Conservation (phyloP, 2,797 vertebrate genomes). For the Danio albolineatus region DNA sequence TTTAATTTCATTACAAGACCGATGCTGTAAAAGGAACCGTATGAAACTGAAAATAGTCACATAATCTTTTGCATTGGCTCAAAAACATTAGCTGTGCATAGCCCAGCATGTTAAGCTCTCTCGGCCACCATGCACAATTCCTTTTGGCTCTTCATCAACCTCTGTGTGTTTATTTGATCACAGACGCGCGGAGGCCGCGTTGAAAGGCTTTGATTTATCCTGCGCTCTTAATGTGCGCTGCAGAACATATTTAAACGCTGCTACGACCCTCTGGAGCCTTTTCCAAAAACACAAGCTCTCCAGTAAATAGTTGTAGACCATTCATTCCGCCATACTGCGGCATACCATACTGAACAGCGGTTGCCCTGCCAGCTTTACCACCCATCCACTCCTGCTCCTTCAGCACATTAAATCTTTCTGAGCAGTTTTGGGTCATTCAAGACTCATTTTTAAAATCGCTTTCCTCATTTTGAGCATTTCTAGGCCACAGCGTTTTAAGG, state of each 20-base stretch:
- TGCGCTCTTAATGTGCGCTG: not conserved
- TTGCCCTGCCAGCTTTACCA: not conserved
- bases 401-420: not conserved
- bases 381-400: not conserved
- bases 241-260: not conserved
- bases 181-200: not conserved
- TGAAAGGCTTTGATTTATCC: constrained; percentile 1
- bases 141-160: constrained; percentile 9
- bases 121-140: not conserved
- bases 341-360: not conserved
- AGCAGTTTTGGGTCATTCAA: not conserved
- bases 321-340: constrained; percentile 3
- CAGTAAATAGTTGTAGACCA: constrained; percentile 15
- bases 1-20: too few relatives aligned
- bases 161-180: constrained; percentile 22
- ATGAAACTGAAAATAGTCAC: too few relatives aligned
- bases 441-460: not conserved
- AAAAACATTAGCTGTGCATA: too few relatives aligned
- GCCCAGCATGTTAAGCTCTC: too few relatives aligned
- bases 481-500: not conserved
- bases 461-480: constrained; percentile 5
- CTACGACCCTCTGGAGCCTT: not conserved
- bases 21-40: too few relatives aligned
- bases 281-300: not conserved
- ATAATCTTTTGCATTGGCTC: too few relatives aligned